Evolutionary conservation across 2,797 vertebrate species (phyloP).

Genomic region (Ispidina lecontei): DNA sequence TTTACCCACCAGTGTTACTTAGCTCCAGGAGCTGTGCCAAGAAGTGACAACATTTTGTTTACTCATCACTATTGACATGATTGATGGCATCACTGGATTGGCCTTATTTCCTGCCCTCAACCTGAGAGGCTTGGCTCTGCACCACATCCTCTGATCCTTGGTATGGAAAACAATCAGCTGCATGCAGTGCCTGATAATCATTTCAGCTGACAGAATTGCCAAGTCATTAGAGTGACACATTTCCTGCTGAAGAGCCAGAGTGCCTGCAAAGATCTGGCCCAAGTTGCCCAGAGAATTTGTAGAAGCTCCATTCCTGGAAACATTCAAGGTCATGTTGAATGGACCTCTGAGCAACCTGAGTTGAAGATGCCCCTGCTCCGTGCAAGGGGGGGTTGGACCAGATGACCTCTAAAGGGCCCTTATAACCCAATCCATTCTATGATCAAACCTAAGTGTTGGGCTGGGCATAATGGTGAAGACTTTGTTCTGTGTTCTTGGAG

Average conservation of each 20-base stretch:
- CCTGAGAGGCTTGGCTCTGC: background rate
- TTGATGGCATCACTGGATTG: background rate
- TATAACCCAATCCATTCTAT: background rate
- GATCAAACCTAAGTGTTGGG: background rate
- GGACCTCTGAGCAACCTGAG: background rate
- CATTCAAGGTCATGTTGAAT: background rate
- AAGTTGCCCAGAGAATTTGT: background rate
- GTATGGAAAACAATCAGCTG: background rate
- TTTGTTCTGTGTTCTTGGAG: background rate
- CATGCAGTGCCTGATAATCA: rapidly evolving
- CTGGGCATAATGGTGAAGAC: background rate
- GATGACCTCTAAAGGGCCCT: background rate
- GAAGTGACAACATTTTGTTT: background rate
- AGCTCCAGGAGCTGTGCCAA: conserved; percentile 9
- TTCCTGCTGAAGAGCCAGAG: background rate
- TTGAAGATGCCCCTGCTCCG: background rate
- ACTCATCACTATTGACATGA: background rate
- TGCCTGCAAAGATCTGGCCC: background rate
- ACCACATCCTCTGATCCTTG: background rate
- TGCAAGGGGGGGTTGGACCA: background rate
- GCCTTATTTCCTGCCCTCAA: background rate
- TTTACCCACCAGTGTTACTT: background rate
- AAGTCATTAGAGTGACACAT: background rate
- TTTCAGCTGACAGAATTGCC: background rate
- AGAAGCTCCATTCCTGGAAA: background rate